Conservation (phyloP, 1,140 invertebrate genomes). For the Asobara japonica region DNA sequence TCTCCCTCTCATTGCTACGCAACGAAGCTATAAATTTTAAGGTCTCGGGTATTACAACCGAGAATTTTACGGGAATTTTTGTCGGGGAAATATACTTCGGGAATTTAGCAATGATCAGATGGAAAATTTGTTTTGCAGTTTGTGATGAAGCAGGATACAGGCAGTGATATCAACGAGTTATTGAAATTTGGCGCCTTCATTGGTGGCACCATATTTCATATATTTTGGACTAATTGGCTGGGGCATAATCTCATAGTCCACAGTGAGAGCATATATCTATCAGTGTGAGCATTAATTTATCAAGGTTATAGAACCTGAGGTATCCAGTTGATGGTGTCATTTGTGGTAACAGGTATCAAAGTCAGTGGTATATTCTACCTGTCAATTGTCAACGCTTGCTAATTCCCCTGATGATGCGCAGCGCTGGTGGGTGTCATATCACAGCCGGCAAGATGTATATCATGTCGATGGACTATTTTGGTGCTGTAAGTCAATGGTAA, state of each 20-base stretch:
- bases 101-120: too few relatives aligned
- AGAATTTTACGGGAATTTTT: too few relatives aligned
- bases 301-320: neutral
- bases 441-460: neutral
- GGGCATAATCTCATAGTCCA: neutral
- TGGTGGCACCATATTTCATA: neutral
- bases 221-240: neutral
- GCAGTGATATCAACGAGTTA: too few relatives aligned
- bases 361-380: neutral
- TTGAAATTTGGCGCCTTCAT: neutral
- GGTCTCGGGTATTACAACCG: too few relatives aligned
- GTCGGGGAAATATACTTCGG: too few relatives aligned
- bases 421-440: neutral
- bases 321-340: too few relatives aligned
- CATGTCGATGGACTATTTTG: neutral
- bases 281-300: neutral
- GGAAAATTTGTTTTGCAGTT: too few relatives aligned
- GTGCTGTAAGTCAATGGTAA: neutral
- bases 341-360: neutral
- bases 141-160: too few relatives aligned
- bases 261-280: neutral
- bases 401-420: neutral
- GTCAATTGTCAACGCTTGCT: neutral
- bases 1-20: too few relatives aligned
- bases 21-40: too few relatives aligned